phyloP scores from a whole-genome alignment of 2,797 vertebrate genomes.

The Semotilus atromaculatus region DNA sequence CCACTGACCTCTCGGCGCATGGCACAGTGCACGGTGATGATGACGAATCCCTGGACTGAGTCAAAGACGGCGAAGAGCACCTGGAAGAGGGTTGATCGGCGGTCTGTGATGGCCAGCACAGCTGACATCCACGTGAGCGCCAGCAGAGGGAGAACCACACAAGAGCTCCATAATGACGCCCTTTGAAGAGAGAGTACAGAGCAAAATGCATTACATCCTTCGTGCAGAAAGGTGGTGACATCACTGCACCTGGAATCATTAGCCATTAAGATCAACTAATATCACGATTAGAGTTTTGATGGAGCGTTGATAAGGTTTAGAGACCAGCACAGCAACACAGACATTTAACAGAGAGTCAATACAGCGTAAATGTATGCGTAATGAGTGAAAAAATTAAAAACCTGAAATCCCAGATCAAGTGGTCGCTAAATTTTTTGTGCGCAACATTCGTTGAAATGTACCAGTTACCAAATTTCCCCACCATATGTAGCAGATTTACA shows the following conservation, averaged over 20 bases:
- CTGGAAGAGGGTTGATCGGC: constrained; percentile 97
- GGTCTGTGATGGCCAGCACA: constrained; percentile 97
- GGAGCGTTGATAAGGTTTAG: neutral
- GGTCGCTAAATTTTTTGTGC: neutral
- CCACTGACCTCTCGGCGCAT: constrained; percentile 93
- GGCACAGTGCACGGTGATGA: constrained; percentile 96
- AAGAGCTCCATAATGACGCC: constrained; percentile 99
- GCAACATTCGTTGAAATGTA: neutral
- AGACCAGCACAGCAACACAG: constrained; percentile 1
- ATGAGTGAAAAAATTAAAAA: neutral
- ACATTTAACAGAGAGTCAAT: constrained; percentile 29
- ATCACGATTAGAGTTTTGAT: neutral
- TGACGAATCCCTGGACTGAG: constrained; percentile 96
- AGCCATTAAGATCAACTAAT: neutral
- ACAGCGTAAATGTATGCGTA: neutral
- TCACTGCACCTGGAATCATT: neutral
- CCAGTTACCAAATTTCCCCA: neutral
- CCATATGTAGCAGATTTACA: neutral
- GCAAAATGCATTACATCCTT: constrained; percentile 10
- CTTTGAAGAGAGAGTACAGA: constrained; percentile 69
- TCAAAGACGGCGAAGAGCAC: constrained; percentile 98
- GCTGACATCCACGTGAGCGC: constrained; percentile 99
- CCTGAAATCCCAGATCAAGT: neutral
- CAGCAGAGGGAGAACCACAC: constrained; percentile 97
- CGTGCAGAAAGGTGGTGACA: neutral